These are phyloP conservation scores for Pandemis cinnamomeana DNA, from an alignment of 2,888 invertebrate genomes.

Conservation along the genomic window DNA sequence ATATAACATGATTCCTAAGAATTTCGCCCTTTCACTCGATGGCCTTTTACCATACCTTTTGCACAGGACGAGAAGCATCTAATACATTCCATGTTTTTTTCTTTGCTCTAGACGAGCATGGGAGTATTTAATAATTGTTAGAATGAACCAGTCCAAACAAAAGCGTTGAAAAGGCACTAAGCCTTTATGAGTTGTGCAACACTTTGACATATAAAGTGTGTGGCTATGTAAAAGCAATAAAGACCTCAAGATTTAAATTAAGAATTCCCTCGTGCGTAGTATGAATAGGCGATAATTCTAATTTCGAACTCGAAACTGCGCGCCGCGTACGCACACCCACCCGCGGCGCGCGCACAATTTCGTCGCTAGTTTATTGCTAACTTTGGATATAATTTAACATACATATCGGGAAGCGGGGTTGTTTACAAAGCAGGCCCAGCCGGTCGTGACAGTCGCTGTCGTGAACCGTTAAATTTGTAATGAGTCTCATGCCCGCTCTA, in stretches of 20 bases:
- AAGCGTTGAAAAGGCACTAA: background rate
- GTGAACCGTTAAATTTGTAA: conserved; percentile 63
- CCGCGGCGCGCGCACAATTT: conserved; percentile 61
- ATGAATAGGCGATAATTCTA: conserved; percentile 44
- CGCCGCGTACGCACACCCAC: conserved; percentile 51
- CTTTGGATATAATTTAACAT: conserved; percentile 58
- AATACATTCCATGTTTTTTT: no score
- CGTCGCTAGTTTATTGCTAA: conserved; percentile 57
- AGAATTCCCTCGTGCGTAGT: conserved; percentile 37
- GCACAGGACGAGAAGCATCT: no score
- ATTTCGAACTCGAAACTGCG: conserved; percentile 44
- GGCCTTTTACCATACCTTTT: no score
- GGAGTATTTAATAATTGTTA: background rate
- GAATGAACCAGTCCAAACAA: conserved; percentile 20
- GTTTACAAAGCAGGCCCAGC: conserved; percentile 63
- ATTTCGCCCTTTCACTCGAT: no score
- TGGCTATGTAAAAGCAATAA: conserved; percentile 29
- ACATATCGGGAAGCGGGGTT: conserved; percentile 60
- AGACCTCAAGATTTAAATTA: conserved; percentile 38
- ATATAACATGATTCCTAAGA: no score
- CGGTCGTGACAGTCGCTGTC: conserved; percentile 62
- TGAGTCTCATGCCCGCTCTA: conserved; percentile 58
- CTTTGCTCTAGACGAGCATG: no score
- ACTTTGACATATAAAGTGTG: conserved; percentile 3
- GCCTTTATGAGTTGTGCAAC: background rate